Evolutionary conservation across 23 tunicate species (phyloP), one percentile per base, ranked within the genome.

Genomic region (Trididemnum nubilum): DNA sequence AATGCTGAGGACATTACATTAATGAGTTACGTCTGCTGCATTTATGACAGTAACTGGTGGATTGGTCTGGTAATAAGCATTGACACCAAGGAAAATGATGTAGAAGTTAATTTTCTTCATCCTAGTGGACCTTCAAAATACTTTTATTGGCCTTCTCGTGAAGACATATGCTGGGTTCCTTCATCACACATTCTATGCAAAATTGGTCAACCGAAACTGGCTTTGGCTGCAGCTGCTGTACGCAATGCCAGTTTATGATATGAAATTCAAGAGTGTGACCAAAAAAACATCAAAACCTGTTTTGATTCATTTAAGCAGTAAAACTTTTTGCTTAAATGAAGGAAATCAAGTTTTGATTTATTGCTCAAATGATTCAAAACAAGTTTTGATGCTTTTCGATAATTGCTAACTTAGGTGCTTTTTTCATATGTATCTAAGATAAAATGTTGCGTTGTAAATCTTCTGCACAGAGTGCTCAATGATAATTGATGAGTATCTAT

Each of bases 111-210:
- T 27, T 73, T 73, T 73, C 74, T 73, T 38, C 78, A 40, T 73
- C 58, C 78, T 24, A 9, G 78, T 73, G 78, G 78, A 38, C 78
- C 78, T 37, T 38, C 78, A 18, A 12, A 38, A 37, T 69, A 69
- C 39, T 37, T 73, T 73, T 73, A 73, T 73, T 38, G 78, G 78
- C 78, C 58, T 73, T 73, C 78, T 37, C 58, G 29, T 37, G 58
- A 73, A 73, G 58, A 73, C 39, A 39, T 37, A 2, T 73, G 57
- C 58, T 73, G 78, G 78, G 78, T 73, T 40, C 58, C 78, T 2
- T 12, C 39, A 38, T 21, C 78, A 38, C 78, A 73, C 32, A 40
- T 73, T 2, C 78, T 73, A 7, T 73, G 78, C 24, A 73, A 73
- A 73, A 39, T 73, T 73, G 58, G 39, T 39, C 78, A 73, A 24